Percentiles rank a stretch among this genome's conserved stretches.
Evolutionary conservation across 2,797 vertebrate species (phyloP).

Genomic region (Coccyzus lansbergi): DNA sequence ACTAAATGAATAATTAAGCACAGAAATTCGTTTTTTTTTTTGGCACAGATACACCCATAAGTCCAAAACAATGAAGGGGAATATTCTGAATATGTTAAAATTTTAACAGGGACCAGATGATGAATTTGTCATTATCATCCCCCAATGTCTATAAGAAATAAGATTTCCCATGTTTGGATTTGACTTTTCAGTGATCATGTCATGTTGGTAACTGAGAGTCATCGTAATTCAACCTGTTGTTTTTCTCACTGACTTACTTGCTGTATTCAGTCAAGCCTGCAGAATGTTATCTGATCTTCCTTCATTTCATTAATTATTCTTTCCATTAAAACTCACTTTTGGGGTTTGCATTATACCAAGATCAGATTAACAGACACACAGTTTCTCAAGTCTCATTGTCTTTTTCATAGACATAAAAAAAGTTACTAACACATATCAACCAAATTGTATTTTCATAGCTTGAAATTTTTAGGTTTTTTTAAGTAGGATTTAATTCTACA

Average conservation of each 20-base stretch:
- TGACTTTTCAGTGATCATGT: not conserved
- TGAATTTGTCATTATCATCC: not conserved
- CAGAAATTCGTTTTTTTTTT: not conserved
- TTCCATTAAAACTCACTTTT: not conserved
- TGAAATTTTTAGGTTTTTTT: not conserved
- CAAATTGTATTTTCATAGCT: not conserved
- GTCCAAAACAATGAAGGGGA: not conserved
- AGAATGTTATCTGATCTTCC: not conserved
- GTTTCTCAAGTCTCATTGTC: not conserved
- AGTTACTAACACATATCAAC: not conserved
- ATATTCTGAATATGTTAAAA: not conserved
- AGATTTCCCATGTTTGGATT: not conserved
- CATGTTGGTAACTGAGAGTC: not conserved
- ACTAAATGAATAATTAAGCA: not conserved
- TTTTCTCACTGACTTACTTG: not conserved
- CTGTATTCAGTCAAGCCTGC: not conserved
- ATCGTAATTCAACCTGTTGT: not conserved
- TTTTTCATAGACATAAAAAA: not conserved
- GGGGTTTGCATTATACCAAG: not conserved
- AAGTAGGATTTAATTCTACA: not conserved
- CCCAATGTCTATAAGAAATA: not conserved
- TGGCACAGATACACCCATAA: not conserved
- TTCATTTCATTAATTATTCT: not conserved
- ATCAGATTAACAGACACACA: not conserved
- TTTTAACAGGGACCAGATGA: not conserved